phyloP scores from a whole-genome alignment of 2,888 invertebrate genomes.

The Furcula furcula region DNA sequence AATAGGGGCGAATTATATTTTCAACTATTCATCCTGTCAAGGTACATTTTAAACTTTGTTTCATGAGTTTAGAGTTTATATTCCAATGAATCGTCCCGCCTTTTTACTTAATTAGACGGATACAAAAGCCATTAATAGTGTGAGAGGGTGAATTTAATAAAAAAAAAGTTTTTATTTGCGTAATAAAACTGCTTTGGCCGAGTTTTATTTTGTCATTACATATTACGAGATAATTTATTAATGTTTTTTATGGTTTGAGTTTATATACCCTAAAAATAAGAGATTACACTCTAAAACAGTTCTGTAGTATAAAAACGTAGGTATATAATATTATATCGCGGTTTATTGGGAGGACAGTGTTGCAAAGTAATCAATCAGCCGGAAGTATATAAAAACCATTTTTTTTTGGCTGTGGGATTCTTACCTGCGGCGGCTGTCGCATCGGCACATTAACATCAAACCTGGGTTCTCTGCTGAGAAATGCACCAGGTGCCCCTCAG shows the following conservation, averaged over 20 bases:
- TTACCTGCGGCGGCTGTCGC: too few relatives aligned
- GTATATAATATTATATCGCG: too few relatives aligned
- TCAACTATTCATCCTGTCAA: not conserved
- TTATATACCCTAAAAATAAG: not conserved
- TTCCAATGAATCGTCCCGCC: not conserved
- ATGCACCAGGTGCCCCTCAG: too few relatives aligned
- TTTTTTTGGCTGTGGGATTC: too few relatives aligned
- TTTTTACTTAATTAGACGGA: slow-evolving; percentile 24
- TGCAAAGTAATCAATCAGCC: too few relatives aligned
- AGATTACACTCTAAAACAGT: too few relatives aligned
- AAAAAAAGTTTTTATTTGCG: slow-evolving; percentile 53
- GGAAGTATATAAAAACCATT: too few relatives aligned
- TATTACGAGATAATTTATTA: not conserved
- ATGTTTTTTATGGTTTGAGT: not conserved
- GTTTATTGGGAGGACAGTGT: too few relatives aligned
- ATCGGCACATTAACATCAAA: too few relatives aligned
- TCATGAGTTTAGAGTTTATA: slow-evolving; percentile 4
- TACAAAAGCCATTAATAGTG: slow-evolving; percentile 47
- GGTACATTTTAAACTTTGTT: slow-evolving; percentile 3
- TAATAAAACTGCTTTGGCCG: slow-evolving; percentile 45
- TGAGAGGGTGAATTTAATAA: slow-evolving; percentile 51
- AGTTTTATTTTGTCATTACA: slow-evolving; percentile 21
- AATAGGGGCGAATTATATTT: slow-evolving; percentile 11
- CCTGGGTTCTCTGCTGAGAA: too few relatives aligned
- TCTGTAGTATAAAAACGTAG: too few relatives aligned